A percentile compares a stretch with the other conserved stretches of the same genome.
Conservation (phyloP, 2,888 invertebrate genomes). For the Eupithecia dodoneata region DNA sequence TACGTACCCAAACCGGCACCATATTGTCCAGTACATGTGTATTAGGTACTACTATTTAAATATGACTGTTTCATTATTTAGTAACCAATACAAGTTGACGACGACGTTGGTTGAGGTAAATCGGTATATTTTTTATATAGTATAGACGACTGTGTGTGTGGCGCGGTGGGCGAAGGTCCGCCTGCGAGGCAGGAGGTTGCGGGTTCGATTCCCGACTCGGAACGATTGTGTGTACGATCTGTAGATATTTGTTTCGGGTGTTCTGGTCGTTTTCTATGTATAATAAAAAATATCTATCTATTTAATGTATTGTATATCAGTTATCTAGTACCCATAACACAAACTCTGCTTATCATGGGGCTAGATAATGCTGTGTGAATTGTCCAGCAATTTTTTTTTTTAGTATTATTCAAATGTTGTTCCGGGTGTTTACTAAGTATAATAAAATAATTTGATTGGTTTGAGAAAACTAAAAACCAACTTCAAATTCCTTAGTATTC, state of each 20-base stretch:
- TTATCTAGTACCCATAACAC: too few species aligned
- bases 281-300: not conserved
- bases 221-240: not conserved
- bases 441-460: not conserved
- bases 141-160: too few species aligned
- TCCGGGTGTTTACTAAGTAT: not conserved
- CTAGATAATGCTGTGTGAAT: too few species aligned
- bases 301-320: too few species aligned
- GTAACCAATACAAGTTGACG: not conserved
- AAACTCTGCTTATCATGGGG: too few species aligned
- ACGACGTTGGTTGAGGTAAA: not conserved
- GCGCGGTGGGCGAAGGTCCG: too few species aligned
- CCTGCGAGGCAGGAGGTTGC: not conserved
- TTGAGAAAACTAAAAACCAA: too few species aligned
- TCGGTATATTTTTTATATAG: too few species aligned
- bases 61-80: not conserved
- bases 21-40: not conserved
- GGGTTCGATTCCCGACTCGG: not conserved
- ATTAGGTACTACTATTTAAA: too few species aligned
- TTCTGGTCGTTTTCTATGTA: not conserved
- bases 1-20: not conserved
- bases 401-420: not conserved
- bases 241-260: not conserved
- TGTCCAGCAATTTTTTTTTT: too few species aligned
- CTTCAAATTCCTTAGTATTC: too few species aligned